phyloP scores from a whole-genome alignment of 2,113 vertebrate genomes.

The Aspiorhynchus laticeps region DNA sequence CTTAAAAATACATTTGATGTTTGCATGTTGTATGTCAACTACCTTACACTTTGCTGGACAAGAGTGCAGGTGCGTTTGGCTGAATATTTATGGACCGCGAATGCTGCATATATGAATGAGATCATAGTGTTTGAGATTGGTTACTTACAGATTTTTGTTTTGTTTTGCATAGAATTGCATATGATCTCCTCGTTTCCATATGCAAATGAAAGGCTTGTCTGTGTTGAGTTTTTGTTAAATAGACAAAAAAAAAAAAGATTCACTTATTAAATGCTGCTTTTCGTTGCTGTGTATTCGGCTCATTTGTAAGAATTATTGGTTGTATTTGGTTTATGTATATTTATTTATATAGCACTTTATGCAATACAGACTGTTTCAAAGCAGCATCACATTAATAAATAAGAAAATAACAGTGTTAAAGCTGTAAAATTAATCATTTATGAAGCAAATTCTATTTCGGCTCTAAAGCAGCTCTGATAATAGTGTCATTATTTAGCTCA shows the following conservation, averaged over 20 bases:
- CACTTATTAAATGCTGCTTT: background rate
- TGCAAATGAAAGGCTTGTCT: background rate
- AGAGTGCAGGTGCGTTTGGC: background rate
- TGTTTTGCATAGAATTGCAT: constrained; percentile 38
- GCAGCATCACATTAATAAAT: background rate
- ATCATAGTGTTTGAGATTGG: background rate
- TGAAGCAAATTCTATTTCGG: background rate
- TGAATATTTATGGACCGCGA: constrained; percentile 4
- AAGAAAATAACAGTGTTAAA: background rate
- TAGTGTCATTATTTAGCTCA: background rate
- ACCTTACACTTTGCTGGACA: background rate
- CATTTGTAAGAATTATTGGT: background rate
- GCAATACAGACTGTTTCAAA: background rate
- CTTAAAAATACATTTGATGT: background rate
- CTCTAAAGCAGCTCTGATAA: background rate
- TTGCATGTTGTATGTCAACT: background rate
- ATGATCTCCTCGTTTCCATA: constrained; percentile 3
- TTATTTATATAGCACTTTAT: background rate
- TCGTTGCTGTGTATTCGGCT: background rate
- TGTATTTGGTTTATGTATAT: background rate
- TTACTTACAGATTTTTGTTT: constrained; percentile 8
- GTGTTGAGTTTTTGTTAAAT: background rate
- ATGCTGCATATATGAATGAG: background rate
- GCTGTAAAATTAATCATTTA: background rate
- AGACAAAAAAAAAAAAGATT: background rate